A percentile compares a stretch with the other conserved stretches of the same genome.
Evolutionary conservation across 2,797 vertebrate genomes (phyloP).

Genomic region (Acanthurus leucopareius): DNA sequence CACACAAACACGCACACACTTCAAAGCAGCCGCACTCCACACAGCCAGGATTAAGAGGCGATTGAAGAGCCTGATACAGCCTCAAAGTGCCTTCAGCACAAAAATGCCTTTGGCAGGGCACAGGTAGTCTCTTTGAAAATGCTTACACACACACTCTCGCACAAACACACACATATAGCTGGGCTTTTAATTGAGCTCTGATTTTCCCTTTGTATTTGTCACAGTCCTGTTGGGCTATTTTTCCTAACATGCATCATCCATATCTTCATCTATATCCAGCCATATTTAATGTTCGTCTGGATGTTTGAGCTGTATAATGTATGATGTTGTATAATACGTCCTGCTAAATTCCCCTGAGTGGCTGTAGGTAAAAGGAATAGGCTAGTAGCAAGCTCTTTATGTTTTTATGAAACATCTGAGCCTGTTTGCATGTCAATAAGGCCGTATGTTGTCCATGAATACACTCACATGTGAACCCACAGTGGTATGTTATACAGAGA

Average conservation of each 20-base stretch:
- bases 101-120: conserved; percentile 83
- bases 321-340: conserved; percentile 64
- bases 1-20: conserved; percentile 69
- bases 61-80: conserved; percentile 85
- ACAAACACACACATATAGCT: conserved; percentile 58
- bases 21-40: conserved; percentile 81
- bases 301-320: conserved; percentile 59
- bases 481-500: conserved; percentile 20
- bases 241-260: conserved; percentile 42
- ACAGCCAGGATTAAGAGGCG: conserved; percentile 82
- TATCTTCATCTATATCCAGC: conserved; percentile 61
- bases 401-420: conserved; percentile 79
- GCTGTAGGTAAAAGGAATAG: conserved; percentile 71
- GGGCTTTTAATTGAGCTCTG: conserved; percentile 74
- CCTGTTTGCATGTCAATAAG: conserved; percentile 57
- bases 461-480: conserved; percentile 32
- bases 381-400: conserved; percentile 73
- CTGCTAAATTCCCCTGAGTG: conserved; percentile 66
- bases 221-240: conserved; percentile 60
- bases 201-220: conserved; percentile 70
- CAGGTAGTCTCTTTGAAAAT: conserved; percentile 83
- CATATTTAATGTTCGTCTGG: conserved; percentile 53
- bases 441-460: conserved; percentile 62
- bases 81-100: conserved; percentile 83
- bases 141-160: conserved; percentile 55